phyloP scores from a whole-genome alignment of 2,113 vertebrate species.

The Chrysochloris asiatica region DNA sequence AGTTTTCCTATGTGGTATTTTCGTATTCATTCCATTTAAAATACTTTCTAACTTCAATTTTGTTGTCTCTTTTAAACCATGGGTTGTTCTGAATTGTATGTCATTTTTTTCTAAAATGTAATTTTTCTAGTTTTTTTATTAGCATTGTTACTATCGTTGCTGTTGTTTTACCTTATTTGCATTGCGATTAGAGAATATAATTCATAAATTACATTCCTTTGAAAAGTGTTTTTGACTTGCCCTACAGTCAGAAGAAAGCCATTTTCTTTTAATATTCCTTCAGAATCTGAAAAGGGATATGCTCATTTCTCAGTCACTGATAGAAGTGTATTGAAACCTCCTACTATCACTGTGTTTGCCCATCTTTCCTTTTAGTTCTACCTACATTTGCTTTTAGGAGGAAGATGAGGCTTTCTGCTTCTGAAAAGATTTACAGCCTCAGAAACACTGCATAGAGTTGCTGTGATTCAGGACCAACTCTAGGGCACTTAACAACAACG shows the following conservation, averaged over 20 bases:
- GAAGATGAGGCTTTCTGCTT: too few relatives aligned
- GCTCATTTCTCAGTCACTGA: conserved; percentile 27
- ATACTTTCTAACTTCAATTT: conserved; percentile 18
- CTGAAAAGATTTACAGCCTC: too few relatives aligned
- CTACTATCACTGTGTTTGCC: neutral
- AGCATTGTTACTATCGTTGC: neutral
- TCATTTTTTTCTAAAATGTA: conserved; percentile 1
- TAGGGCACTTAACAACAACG: too few relatives aligned
- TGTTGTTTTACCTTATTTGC: neutral
- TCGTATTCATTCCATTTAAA: conserved; percentile 27
- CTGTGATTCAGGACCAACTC: too few relatives aligned
- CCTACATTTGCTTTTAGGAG: too few relatives aligned
- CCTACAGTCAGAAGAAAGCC: neutral
- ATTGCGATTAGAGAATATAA: neutral
- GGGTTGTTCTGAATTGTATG: neutral
- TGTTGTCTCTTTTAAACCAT: neutral
- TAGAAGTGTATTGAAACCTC: conserved; percentile 2
- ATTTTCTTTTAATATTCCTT: conserved; percentile 24
- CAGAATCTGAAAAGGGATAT: conserved; percentile 35
- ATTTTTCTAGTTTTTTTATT: conserved; percentile 7
- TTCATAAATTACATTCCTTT: neutral
- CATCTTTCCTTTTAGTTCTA: conserved; percentile 11
- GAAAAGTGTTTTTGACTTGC: conserved; percentile 37
- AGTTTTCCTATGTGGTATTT: conserved; percentile 20
- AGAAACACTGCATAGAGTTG: too few relatives aligned